These are phyloP conservation scores for Drosophila demipolita DNA, from an alignment of 2,888 invertebrate species.

Conservation along the genomic window DNA sequence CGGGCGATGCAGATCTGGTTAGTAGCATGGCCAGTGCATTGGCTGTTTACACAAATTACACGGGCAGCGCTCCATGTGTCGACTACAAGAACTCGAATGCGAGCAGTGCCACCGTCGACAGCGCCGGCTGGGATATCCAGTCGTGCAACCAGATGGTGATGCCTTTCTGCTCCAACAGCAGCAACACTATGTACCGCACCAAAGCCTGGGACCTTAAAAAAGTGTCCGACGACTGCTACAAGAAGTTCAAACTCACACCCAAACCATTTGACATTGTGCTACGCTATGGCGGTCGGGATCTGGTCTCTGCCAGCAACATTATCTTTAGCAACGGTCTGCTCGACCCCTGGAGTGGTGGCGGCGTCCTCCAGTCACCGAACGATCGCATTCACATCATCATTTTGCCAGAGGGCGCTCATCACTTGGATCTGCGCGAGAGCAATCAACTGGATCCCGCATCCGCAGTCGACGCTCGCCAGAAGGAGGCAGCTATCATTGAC, in stretches of 20 bases:
- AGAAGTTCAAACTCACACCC: constrained; percentile 89
- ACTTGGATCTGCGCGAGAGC: constrained; percentile 88
- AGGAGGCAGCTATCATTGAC: constrained; percentile 73
- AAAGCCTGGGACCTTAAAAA: constrained; percentile 89
- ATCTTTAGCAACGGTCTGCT: constrained; percentile 93
- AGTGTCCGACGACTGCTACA: constrained; percentile 89
- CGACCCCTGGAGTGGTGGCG: constrained; percentile 96
- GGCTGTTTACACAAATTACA: constrained; percentile 92
- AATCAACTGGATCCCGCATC: constrained; percentile 78
- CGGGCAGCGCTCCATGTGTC: constrained; percentile 90
- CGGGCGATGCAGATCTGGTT: constrained; percentile 48
- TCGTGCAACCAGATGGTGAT: constrained; percentile 98
- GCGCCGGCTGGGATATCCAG: constrained; percentile 91
- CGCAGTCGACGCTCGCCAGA: constrained; percentile 72
- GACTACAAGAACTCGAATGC: constrained; percentile 89
- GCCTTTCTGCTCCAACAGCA: constrained; percentile 94
- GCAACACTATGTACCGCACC: constrained; percentile 93
- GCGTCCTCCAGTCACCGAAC: constrained; percentile 90
- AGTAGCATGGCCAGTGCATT: constrained; percentile 89
- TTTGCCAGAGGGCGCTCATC: constrained; percentile 94
- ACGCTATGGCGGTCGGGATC: constrained; percentile 92
- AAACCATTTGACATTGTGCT: constrained; percentile 88
- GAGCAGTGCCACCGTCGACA: constrained; percentile 84
- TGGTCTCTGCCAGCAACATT: constrained; percentile 89
- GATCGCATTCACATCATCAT: constrained; percentile 89